A percentile compares a stretch with the other conserved stretches of the same genome.
These are phyloP conservation scores for Hermodice carunculata DNA, from an alignment of 2,888 invertebrate genomes.

Conservation along the genomic window DNA sequence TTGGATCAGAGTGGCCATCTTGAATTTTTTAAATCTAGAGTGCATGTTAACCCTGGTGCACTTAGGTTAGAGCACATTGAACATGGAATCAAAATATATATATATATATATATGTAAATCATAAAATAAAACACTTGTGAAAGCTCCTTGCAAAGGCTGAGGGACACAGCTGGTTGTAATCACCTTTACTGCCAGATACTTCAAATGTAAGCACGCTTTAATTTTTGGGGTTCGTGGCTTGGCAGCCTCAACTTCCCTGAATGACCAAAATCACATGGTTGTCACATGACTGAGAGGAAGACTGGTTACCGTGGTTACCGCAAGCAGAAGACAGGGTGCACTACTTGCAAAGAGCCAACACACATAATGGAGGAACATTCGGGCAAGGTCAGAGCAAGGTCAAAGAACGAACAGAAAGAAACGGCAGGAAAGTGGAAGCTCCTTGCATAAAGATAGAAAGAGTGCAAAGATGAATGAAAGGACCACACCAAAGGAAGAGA, in stretches of 20 bases:
- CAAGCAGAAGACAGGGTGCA: constrained; percentile 6
- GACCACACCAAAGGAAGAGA: too few species aligned
- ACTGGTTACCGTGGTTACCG: constrained; percentile 2
- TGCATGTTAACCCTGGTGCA: too few species aligned
- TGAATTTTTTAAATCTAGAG: too few species aligned
- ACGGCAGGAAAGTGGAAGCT: neutral
- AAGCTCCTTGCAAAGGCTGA: constrained; percentile 22
- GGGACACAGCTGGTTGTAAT: too few species aligned
- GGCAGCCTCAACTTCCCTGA: neutral
- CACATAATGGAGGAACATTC: too few species aligned
- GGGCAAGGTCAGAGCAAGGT: constrained; percentile 5
- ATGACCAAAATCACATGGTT: constrained; percentile 7
- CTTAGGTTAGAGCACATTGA: too few species aligned
- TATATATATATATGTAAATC: neutral
- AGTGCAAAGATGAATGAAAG: neutral
- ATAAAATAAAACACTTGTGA: constrained; percentile 16
- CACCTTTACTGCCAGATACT: too few species aligned
- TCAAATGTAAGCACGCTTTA: too few species aligned
- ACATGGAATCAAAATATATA: neutral
- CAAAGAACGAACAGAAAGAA: neutral
- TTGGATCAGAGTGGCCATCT: too few species aligned
- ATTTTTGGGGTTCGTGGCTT: too few species aligned
- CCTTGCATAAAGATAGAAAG: neutral
- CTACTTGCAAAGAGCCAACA: constrained; percentile 22
- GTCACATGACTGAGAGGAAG: constrained; percentile 5